A percentile compares a stretch with the other conserved stretches of the same genome.
Conservation (phyloP, 2,113 vertebrate species). For the Polypterus senegalus region DNA sequence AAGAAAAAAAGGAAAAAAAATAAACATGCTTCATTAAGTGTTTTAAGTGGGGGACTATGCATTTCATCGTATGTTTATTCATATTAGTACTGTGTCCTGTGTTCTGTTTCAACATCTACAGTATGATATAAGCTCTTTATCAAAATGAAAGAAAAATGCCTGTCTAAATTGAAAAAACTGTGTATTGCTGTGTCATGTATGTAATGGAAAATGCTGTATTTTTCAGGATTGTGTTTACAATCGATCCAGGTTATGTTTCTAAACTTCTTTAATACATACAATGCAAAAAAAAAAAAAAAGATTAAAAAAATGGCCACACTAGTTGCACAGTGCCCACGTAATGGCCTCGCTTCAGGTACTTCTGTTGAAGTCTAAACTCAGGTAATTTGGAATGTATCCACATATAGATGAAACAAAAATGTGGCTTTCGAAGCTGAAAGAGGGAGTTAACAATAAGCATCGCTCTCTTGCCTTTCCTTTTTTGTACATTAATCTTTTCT, state of each 20-base stretch:
- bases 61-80: constrained; percentile 72
- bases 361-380: constrained; percentile 85
- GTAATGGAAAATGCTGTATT: constrained; percentile 60
- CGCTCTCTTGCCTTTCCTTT: constrained; percentile 68
- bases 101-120: constrained; percentile 74
- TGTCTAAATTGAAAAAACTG: constrained; percentile 60
- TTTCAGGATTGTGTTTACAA: constrained; percentile 80
- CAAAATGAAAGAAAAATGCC: constrained; percentile 52
- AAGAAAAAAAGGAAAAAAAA: constrained; percentile 19
- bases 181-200: constrained; percentile 74
- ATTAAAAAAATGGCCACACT: constrained; percentile 45
- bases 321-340: constrained; percentile 65
- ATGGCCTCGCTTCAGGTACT: constrained; percentile 82
- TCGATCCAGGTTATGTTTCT: constrained; percentile 65
- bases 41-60: constrained; percentile 71
- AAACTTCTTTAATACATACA: constrained; percentile 60
- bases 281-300: constrained; percentile 48
- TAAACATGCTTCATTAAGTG: constrained; percentile 33
- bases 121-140: constrained; percentile 87
- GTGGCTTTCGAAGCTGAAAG: constrained; percentile 51
- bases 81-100: constrained; percentile 72
- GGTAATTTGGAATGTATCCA: constrained; percentile 89
- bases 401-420: constrained; percentile 51
- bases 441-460: constrained; percentile 42
- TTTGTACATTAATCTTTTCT: constrained; percentile 56